These are phyloP conservation scores for Chloropsis cyanopogon DNA, from an alignment of 2,113 vertebrate species.

Conservation along the genomic window DNA sequence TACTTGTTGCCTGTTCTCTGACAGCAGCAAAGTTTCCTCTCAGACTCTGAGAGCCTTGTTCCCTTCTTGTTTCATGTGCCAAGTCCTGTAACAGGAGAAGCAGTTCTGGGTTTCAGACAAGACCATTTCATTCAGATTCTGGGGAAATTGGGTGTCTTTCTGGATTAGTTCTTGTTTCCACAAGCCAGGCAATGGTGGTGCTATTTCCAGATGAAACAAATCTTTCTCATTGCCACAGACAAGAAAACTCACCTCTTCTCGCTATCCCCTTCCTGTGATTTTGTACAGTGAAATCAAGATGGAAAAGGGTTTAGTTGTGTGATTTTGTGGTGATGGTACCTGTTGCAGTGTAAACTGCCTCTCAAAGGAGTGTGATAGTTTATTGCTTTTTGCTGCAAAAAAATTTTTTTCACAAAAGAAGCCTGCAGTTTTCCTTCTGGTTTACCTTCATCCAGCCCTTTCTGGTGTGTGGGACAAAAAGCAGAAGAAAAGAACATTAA, in stretches of 20 bases:
- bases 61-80: background rate
- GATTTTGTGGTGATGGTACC: background rate
- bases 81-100: background rate
- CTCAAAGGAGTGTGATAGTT: background rate
- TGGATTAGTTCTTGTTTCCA: background rate
- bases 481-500: background rate
- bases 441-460: background rate
- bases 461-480: background rate
- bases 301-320: background rate
- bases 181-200: rapidly evolving
- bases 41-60: background rate
- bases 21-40: background rate
- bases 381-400: background rate
- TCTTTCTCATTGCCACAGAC: background rate
- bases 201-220: background rate
- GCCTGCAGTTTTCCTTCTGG: background rate
- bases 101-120: background rate
- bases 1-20: background rate
- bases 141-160: background rate
- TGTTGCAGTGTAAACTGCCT: background rate
- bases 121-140: background rate
- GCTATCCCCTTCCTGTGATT: background rate
- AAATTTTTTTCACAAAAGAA: background rate
- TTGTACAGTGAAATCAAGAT: background rate
- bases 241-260: background rate